Conservation (phyloP, 2,113 vertebrate genomes). For the Psephotus haematonotus region DNA sequence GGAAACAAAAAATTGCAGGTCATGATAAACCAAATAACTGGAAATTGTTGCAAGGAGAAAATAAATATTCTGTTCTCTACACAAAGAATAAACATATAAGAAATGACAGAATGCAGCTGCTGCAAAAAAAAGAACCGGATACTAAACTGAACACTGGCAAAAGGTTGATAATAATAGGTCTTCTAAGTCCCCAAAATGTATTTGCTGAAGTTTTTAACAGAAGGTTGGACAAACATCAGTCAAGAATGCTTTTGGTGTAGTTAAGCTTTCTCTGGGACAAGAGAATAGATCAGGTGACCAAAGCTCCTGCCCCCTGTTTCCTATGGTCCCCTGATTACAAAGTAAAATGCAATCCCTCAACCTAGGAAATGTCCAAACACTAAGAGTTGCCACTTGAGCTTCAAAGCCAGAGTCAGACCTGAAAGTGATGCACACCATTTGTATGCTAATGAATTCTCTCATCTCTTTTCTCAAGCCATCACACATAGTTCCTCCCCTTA, state of each 20-base stretch:
- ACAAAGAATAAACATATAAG: not conserved
- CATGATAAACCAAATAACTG: not conserved
- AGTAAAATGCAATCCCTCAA: not conserved
- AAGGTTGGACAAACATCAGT: not conserved
- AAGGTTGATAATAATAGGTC: not conserved
- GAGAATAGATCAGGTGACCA: not conserved
- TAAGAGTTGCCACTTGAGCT: conserved; percentile 12
- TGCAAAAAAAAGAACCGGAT: not conserved
- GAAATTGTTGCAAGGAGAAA: not conserved
- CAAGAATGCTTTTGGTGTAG: not conserved
- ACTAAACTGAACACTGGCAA: not conserved
- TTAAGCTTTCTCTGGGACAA: not conserved
- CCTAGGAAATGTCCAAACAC: not conserved
- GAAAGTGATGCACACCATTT: conserved; percentile 11
- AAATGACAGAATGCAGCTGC: not conserved
- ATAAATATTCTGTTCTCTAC: not conserved
- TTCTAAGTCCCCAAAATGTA: not conserved
- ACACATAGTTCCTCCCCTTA: not conserved
- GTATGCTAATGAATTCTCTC: conserved; percentile 13
- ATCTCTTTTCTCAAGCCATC: not conserved
- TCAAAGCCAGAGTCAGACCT: not conserved
- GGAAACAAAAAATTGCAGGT: not conserved
- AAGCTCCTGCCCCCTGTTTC: not conserved
- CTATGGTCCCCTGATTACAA: not conserved
- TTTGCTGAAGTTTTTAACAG: not conserved